A percentile compares a stretch with the other conserved stretches of the same genome.
phyloP scores from a whole-genome alignment of 2,888 invertebrate genomes.

The Melanostoma scalare region DNA sequence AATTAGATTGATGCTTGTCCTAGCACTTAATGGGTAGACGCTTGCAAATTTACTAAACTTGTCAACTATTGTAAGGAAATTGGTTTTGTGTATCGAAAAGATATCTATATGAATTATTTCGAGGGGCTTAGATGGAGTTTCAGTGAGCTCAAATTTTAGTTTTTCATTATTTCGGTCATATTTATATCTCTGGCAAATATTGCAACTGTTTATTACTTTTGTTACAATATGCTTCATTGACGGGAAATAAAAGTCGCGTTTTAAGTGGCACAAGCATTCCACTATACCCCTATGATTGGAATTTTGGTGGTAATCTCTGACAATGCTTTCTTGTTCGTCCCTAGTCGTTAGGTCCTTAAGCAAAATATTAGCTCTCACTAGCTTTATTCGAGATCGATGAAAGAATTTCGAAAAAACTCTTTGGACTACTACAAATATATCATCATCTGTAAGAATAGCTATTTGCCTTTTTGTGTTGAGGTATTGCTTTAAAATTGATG shows the following conservation, averaged over 20 bases:
- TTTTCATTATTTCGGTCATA: conserved; percentile 39
- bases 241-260: conserved; percentile 35
- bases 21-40: conserved; percentile 26
- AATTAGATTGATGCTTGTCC: conserved; percentile 54
- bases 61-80: conserved; percentile 52
- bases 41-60: conserved; percentile 55
- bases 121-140: conserved; percentile 30
- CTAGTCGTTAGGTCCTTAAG: too few relatives aligned
- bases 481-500: conserved; percentile 4
- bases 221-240: conserved; percentile 26
- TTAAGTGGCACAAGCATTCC: too few relatives aligned
- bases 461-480: conserved; percentile 6
- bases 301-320: too few relatives aligned
- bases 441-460: too few relatives aligned
- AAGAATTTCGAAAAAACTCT: too few relatives aligned
- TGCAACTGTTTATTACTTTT: conserved; percentile 45
- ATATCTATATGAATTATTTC: conserved; percentile 49
- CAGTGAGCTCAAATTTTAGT: conserved; percentile 40
- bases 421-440: too few relatives aligned
- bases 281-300: too few relatives aligned
- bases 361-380: too few relatives aligned
- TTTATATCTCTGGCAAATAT: conserved; percentile 40
- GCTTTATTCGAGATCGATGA: too few relatives aligned
- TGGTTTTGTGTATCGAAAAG: conserved; percentile 42
- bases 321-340: too few relatives aligned